phyloP scores from a whole-genome alignment of 2,888 invertebrate genomes.

The Notocelia uddmanniana region DNA sequence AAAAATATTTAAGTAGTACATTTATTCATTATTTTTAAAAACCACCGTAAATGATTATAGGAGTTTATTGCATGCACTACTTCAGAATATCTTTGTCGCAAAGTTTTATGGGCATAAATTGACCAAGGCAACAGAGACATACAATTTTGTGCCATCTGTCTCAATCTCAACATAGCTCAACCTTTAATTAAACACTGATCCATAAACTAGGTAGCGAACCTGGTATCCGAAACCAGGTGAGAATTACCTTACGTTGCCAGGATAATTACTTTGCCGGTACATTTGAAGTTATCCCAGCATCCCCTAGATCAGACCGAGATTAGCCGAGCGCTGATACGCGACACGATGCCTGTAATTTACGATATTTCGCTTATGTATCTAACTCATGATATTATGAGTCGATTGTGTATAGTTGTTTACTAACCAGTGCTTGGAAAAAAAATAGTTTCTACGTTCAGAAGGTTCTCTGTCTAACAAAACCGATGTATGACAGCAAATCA shows the following conservation, averaged over 20 bases:
- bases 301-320: conserved; percentile 8
- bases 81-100: no score
- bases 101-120: no score
- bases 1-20: no score
- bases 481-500: no score
- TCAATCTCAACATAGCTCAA: neutral
- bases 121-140: neutral
- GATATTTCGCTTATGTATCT: neutral
- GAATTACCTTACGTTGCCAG: neutral
- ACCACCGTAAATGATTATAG: no score
- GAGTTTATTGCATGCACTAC: no score
- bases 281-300: conserved; percentile 22
- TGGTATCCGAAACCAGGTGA: conserved; percentile 3
- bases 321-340: neutral
- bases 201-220: neutral
- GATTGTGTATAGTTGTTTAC: no score
- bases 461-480: no score
- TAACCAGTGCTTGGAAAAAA: neutral
- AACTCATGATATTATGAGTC: no score
- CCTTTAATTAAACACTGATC: neutral
- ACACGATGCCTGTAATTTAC: neutral
- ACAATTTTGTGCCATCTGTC: neutral
- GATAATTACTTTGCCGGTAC: conserved; percentile 26
- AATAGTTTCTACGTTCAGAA: no score
- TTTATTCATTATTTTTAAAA: no score